A percentile compares a stretch with the other conserved stretches of the same genome.
Evolutionary conservation across 53 echinoderm and acorn worm genomes (phyloP).

Genomic region (Stichopus horrens): DNA sequence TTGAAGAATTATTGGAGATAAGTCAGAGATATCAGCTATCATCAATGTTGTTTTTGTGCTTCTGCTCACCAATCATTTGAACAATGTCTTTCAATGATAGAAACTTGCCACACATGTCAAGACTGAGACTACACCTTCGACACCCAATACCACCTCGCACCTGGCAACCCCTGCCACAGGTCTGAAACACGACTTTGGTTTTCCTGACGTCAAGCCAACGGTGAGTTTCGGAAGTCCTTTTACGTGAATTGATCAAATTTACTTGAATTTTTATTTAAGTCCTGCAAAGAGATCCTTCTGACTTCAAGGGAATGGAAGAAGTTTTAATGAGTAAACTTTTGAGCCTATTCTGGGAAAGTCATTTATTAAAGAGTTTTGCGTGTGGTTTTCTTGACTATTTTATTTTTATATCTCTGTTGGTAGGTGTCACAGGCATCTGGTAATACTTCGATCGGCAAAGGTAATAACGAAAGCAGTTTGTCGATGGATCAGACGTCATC

Average conservation of each 20-base stretch:
- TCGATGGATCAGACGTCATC: conserved; percentile 37
- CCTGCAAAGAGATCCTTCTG: no score
- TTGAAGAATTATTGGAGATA: no score
- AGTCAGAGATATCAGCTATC: no score
- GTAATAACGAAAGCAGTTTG: conserved; percentile 18
- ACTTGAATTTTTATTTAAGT: no score
- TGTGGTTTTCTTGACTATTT: no score
- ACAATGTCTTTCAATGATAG: background rate
- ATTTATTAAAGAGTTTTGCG: no score
- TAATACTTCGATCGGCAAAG: conserved; percentile 39
- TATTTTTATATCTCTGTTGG: background rate
- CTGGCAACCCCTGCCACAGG: background rate
- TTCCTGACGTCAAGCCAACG: conserved; percentile 33
- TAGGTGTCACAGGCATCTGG: conserved; percentile 19
- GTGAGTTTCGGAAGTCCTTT: background rate
- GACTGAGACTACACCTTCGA: background rate
- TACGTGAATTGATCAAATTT: background rate
- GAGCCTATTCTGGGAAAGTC: no score
- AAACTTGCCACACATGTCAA: conserved; percentile 31
- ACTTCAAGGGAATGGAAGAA: no score
- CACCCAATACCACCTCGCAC: background rate
- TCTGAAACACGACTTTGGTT: conserved; percentile 8
- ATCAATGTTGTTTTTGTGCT: background rate
- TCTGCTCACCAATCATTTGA: background rate
- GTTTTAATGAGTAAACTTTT: no score